These are phyloP conservation scores for Platerodrilus igneus DNA, from an alignment of 2,888 invertebrate genomes.

Conservation along the genomic window DNA sequence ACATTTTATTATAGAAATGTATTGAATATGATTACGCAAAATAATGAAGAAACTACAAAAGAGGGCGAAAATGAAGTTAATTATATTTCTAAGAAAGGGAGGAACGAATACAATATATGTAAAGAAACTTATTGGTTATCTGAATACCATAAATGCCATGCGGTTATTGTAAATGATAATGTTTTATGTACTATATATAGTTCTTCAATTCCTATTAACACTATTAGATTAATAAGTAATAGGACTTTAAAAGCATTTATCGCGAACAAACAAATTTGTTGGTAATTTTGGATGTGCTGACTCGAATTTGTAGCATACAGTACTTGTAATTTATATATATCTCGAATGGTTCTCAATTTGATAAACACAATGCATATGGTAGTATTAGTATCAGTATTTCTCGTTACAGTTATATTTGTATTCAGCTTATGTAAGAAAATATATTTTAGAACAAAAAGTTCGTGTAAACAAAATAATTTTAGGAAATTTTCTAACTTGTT, in stretches of 20 bases:
- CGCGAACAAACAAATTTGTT: slow-evolving; percentile 64
- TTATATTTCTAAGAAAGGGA: slow-evolving; percentile 5
- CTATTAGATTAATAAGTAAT: slow-evolving; percentile 67
- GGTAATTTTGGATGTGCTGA: too few species aligned
- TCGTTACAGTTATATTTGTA: too few species aligned
- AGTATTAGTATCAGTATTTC: too few species aligned
- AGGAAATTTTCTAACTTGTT: too few species aligned
- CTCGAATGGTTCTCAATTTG: too few species aligned
- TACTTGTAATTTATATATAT: too few species aligned
- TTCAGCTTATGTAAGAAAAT: too few species aligned
- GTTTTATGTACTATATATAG: slow-evolving; percentile 71
- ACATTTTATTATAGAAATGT: slow-evolving; percentile 73
- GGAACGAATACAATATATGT: slow-evolving; percentile 32
- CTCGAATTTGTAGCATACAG: too few species aligned
- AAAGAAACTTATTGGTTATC: slow-evolving; percentile 78
- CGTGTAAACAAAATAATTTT: too few species aligned
- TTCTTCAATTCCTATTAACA: slow-evolving; percentile 68
- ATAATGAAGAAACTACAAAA: slow-evolving; percentile 21
- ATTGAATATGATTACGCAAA: slow-evolving; percentile 36
- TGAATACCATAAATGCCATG: slow-evolving; percentile 83
- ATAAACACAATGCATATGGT: too few species aligned
- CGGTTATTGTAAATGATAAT: slow-evolving; percentile 60
- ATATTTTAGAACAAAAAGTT: too few species aligned
- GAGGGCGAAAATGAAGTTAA: slow-evolving; percentile 9
- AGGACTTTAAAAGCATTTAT: slow-evolving; percentile 60